phyloP scores from a whole-genome alignment of 1,140 invertebrate species.

The Aphelinus certus region DNA sequence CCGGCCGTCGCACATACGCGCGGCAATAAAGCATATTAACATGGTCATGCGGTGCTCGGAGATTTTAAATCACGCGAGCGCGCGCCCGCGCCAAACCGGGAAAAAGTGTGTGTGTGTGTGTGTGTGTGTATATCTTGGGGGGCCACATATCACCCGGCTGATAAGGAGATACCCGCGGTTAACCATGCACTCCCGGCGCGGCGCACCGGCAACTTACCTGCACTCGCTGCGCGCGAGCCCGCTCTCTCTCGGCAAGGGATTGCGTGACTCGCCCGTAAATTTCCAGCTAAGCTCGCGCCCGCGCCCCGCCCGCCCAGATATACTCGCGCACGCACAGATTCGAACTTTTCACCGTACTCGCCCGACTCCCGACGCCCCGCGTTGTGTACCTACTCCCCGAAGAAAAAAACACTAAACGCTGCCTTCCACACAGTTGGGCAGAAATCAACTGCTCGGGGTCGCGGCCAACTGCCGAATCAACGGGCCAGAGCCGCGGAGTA shows the following conservation, averaged over 20 bases:
- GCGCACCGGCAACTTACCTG: not conserved
- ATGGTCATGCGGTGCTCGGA: constrained; percentile 4
- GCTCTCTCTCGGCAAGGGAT: constrained; percentile 3
- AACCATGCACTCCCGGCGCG: not conserved
- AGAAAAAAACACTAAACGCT: no score
- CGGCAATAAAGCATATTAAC: constrained; percentile 5
- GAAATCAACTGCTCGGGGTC: no score
- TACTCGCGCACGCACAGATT: no score
- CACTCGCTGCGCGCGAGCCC: no score
- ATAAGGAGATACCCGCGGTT: constrained; percentile 27
- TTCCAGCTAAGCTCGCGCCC: constrained; percentile 15
- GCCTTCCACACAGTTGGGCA: no score
- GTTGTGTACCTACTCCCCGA: no score
- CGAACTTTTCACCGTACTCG: no score
- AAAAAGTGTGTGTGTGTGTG: not conserved
- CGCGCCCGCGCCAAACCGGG: not conserved
- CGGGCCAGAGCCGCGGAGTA: not conserved
- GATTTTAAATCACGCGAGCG: constrained; percentile 17
- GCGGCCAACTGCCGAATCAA: no score
- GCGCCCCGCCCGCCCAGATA: not conserved
- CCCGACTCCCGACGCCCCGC: no score
- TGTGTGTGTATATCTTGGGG: not conserved
- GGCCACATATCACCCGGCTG: constrained; percentile 21
- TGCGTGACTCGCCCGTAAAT: constrained; percentile 32
- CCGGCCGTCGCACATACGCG: no score